phyloP scores from a whole-genome alignment of 2,888 invertebrate species.

The Clitarchus hookeri region DNA sequence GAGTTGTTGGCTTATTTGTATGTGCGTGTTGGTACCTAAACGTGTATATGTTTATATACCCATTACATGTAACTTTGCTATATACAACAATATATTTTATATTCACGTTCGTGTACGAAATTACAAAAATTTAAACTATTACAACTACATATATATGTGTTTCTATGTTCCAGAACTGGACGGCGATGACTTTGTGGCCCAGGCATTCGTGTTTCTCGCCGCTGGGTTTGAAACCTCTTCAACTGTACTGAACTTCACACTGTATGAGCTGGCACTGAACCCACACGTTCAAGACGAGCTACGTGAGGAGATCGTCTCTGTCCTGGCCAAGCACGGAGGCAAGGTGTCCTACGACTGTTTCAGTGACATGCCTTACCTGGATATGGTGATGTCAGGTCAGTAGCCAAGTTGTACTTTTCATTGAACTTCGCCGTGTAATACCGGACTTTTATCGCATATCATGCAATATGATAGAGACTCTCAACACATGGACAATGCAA shows the following conservation, averaged over 20 bases:
- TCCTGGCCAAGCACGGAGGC: conserved; percentile 2
- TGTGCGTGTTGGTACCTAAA: no score
- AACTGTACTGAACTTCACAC: not conserved
- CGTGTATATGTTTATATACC: no score
- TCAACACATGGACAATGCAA: no score
- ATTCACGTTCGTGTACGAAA: no score
- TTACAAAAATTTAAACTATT: not conserved
- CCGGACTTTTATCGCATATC: no score
- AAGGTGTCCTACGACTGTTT: conserved; percentile 23
- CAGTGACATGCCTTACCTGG: not conserved
- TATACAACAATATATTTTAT: no score
- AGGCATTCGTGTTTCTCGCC: conserved; percentile 11
- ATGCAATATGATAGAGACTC: no score
- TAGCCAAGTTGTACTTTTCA: not conserved
- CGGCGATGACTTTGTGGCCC: not conserved
- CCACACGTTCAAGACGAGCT: conserved; percentile 15
- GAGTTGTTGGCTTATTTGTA: no score
- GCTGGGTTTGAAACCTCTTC: conserved; percentile 26
- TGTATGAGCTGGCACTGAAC: conserved; percentile 25
- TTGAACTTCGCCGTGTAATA: no score
- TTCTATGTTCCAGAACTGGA: conserved; percentile 21
- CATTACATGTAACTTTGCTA: no score
- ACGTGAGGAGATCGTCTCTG: not conserved
- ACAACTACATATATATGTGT: not conserved
- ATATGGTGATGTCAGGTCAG: conserved; percentile 26